Base-by-base conservation (phyloP, 2,113 vertebrate genomes). In the Pardalotus punctatus region DNA sequence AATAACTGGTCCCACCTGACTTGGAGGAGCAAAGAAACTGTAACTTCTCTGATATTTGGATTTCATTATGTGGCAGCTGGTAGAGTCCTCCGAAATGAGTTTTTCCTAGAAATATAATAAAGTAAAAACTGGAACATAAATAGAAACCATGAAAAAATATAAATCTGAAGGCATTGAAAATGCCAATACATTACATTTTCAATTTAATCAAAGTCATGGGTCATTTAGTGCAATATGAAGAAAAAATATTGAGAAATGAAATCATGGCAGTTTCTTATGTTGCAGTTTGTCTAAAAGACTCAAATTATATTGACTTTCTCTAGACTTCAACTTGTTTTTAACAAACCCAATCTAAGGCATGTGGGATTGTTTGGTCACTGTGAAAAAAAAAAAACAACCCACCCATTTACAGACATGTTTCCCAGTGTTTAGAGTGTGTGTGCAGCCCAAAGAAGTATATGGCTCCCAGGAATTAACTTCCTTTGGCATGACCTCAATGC, bases 221-320 rank as follows among this genome's bases (percentile, higher is more conserved):
- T 93, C 93, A 96, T 96, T 96, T 94, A 95, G 93, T 85, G 67
- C 50, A 79, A 93, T 93, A 94, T 88, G 57, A 94, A 97, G 71
- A 88, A 94, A 96, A 95, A 78, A 56, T 73, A 96, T 25, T 27
- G 18, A 64, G 79, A 96, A 83, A 94, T 64, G n/a, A 69, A 73
- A 95, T 71, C 35, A 90, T 4, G 43, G 35, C 74, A 67, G 20
- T 50, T 95, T 82, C 65, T 85, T 81, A 61, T 38, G 6, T 45
- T 80, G 54, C 54, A 47, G 20, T 92, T 92, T 87, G 29, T 89
- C 73, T 76, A 40, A 87, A 88, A 64, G 36, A 54, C 36, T 82
- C 33, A 51, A n/a, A 61, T 64, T 72, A 35, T 33, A 76, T 53
- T 94, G 84, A 79, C 19, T 70, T 23, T 54, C 16, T 58, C 25